Base-by-base conservation (phyloP, 2,797 vertebrate genomes). In the Macrochelys suwanniensis region DNA sequence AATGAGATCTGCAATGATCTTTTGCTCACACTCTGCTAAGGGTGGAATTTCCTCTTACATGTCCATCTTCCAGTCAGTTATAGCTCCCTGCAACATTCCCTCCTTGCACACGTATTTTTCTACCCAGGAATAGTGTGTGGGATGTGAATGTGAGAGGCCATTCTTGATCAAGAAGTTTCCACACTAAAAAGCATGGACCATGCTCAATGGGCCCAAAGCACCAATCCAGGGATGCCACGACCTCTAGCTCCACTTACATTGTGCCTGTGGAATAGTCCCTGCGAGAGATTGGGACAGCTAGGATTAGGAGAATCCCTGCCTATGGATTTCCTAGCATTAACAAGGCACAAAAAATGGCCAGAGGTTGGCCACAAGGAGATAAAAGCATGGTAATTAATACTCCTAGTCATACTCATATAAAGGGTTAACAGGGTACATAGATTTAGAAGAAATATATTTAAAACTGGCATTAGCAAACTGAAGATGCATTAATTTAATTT, bases 361-460 rank as follows among this genome's bases (percentile, higher is more conserved):
- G 74, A 49, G 23, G 23, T 28, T 47, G 71, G 25, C 42, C 71
- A 83, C 94, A 47, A 19, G 90, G 85, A 79, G 74, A 90, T 76
- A 94, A 82, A 90, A 85, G 49, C 5, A 7, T n/a, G 17, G 0
- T 53, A 80, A 78, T 95, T 96, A 83, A 68, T 91, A 61, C 74
- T 91, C 84, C 88, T 51, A 11, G 54, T 47, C 5, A 2, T 86
- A 88, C 87, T 96, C 89, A 86, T 6, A 3, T 42, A 86, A 90
- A 92, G 0, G 45, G 87, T 77, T 91, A 96, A 93, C 21, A 89
- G 77, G 93, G 92, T 77, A 93, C 31, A 45, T 42, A 33, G 53
- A 13, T 80, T 84, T 57, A 82, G 53, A 51, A 61, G 56, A 57
- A 87, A 91, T 79, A 89, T 65, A 76, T 45, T 19, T 51, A 31